These are phyloP conservation scores for Falco berigora DNA, from an alignment of 2,797 vertebrate species.

Conservation along the genomic window DNA sequence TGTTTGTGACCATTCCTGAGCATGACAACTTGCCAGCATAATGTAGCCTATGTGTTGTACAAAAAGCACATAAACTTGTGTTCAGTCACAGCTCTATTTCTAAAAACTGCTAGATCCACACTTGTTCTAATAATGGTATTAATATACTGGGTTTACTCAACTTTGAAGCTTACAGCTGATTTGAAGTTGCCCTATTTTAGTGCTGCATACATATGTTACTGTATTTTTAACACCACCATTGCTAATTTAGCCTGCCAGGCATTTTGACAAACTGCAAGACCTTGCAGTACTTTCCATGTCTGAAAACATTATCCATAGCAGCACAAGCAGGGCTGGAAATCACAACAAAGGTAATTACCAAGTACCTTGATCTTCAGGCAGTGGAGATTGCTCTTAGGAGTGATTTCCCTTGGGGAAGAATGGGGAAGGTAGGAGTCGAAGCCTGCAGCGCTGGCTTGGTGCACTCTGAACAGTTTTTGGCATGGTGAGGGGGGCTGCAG, in stretches of 20 bases:
- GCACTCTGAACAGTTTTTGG: neutral
- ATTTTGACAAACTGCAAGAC: neutral
- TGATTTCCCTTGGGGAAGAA: neutral
- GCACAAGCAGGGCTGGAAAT: neutral
- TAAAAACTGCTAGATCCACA: neutral
- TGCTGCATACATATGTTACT: neutral
- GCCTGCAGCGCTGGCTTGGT: neutral
- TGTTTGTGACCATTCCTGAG: neutral
- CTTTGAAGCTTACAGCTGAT: neutral
- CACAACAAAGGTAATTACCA: neutral
- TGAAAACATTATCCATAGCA: neutral
- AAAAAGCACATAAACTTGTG: accelerated
- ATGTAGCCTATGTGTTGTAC: neutral
- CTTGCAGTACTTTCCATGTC: neutral
- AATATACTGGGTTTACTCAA: neutral
- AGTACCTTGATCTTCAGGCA: neutral
- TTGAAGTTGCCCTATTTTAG: neutral
- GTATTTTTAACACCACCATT: neutral
- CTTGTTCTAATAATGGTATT: neutral
- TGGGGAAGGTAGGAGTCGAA: neutral
- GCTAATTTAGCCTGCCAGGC: neutral
- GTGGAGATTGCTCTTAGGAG: neutral
- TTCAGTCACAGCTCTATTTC: neutral
- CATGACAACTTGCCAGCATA: neutral
- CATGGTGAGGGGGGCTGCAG: neutral